phyloP scores from a whole-genome alignment of 2,113 vertebrate species.

The Pseudorhombus dupliciocellatus region DNA sequence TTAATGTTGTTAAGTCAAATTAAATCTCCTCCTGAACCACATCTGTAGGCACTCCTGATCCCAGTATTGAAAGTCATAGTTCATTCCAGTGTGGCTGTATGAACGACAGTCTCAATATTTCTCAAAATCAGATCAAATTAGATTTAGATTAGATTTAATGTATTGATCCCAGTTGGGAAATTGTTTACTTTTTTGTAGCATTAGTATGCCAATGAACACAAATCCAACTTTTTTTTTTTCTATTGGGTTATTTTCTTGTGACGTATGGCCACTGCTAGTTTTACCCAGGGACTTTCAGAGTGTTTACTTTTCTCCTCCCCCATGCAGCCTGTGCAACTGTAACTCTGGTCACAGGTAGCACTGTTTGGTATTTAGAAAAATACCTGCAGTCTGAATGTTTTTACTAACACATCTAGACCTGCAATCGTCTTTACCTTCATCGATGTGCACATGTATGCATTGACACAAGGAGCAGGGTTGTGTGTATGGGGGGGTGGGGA shows the following conservation, averaged over 20 bases:
- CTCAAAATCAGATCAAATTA: too few species aligned
- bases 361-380: constrained; percentile 56
- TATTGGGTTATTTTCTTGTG: constrained; percentile 67
- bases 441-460: constrained; percentile 2
- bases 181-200: background rate
- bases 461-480: constrained; percentile 9
- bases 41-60: too few species aligned
- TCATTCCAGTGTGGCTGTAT: too few species aligned
- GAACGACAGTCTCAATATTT: background rate
- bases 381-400: constrained; percentile 26
- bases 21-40: too few species aligned
- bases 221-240: constrained; percentile 54
- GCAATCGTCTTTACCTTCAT: background rate
- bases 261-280: constrained; percentile 64
- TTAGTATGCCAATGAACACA: constrained; percentile 33
- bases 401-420: constrained; percentile 13
- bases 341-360: constrained; percentile 41
- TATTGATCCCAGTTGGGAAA: too few species aligned
- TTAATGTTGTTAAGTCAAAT: too few species aligned
- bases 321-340: constrained; percentile 48
- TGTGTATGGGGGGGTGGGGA: background rate
- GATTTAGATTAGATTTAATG: too few species aligned
- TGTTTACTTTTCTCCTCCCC: constrained; percentile 66
- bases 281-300: constrained; percentile 59
- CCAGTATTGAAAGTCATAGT: too few species aligned